Conservation (phyloP, 2,888 invertebrate genomes). For the Rhagophthalmus giganteus region DNA sequence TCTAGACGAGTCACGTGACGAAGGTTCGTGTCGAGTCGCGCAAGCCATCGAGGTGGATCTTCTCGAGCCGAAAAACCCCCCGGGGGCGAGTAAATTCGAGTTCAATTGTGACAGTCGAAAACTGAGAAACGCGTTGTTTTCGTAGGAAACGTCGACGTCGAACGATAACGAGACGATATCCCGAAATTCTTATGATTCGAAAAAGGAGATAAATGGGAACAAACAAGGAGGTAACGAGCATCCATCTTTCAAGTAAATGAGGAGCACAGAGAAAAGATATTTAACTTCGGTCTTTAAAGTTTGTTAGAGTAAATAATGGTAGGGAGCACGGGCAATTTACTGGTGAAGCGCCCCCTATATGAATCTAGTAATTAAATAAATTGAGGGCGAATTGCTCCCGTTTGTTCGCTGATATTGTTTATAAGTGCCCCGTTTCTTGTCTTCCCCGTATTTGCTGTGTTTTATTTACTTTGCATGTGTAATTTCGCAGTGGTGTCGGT, state of each 20-base stretch:
- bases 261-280: slow-evolving; percentile 34
- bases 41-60: too few relatives aligned
- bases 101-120: too few relatives aligned
- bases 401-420: slow-evolving; percentile 29
- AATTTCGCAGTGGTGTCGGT: slow-evolving; percentile 12
- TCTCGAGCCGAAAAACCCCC: too few relatives aligned
- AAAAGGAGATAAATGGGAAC: slow-evolving; percentile 22
- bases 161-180: background rate
- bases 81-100: too few relatives aligned
- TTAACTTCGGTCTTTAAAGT: slow-evolving; percentile 42
- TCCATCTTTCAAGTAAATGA: slow-evolving; percentile 30
- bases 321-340: slow-evolving; percentile 34
- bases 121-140: too few relatives aligned
- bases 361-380: slow-evolving; percentile 33
- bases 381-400: slow-evolving; percentile 28
- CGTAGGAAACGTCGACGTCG: background rate
- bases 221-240: slow-evolving; percentile 25
- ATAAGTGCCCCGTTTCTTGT: slow-evolving; percentile 25
- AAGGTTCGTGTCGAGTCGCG: too few relatives aligned
- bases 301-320: slow-evolving; percentile 40
- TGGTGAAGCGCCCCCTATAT: slow-evolving; percentile 31
- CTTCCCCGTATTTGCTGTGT: slow-evolving; percentile 19
- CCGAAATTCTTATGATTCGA: slow-evolving; percentile 18
- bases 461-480: slow-evolving; percentile 24
- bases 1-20: too few relatives aligned